phyloP scores from a whole-genome alignment of 2,797 vertebrate genomes.

The Lacerta agilis region DNA sequence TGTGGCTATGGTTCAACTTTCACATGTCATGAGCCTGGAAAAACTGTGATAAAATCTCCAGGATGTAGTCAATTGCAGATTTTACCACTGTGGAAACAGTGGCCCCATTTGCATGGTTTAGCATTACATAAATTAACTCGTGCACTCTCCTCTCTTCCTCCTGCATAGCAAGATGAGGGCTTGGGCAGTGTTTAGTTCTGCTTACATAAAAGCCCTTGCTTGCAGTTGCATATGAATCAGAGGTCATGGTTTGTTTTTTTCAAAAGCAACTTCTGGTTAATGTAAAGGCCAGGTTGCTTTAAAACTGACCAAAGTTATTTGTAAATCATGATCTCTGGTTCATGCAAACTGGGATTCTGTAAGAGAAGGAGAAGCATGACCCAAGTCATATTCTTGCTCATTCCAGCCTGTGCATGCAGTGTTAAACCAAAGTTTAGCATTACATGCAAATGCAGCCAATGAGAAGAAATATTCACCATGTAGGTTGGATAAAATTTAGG shows the following conservation, averaged over 20 bases:
- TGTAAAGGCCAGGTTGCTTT: not conserved
- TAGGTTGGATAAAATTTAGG: constrained; percentile 38
- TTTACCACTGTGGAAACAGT: not conserved
- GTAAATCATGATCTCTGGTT: not conserved
- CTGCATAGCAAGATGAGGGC: too few relatives aligned
- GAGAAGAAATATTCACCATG: not conserved
- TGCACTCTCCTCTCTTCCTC: too few relatives aligned
- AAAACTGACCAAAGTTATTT: not conserved
- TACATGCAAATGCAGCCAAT: too few relatives aligned
- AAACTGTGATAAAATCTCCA: not conserved
- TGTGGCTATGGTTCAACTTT: not conserved
- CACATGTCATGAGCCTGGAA: not conserved
- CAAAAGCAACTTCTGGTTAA: not conserved
- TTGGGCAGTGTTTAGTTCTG: not conserved
- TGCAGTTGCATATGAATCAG: not conserved
- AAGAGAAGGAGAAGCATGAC: too few relatives aligned
- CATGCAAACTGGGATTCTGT: too few relatives aligned
- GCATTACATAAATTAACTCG: not conserved
- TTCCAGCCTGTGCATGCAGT: too few relatives aligned
- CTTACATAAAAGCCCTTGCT: not conserved
- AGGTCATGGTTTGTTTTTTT: not conserved
- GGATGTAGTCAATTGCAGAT: not conserved
- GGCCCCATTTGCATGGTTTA: not conserved
- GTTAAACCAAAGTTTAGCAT: too few relatives aligned
- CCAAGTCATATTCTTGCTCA: too few relatives aligned